phyloP scores from a whole-genome alignment of 2,113 vertebrate genomes.

The Actenoides lindsayi region DNA sequence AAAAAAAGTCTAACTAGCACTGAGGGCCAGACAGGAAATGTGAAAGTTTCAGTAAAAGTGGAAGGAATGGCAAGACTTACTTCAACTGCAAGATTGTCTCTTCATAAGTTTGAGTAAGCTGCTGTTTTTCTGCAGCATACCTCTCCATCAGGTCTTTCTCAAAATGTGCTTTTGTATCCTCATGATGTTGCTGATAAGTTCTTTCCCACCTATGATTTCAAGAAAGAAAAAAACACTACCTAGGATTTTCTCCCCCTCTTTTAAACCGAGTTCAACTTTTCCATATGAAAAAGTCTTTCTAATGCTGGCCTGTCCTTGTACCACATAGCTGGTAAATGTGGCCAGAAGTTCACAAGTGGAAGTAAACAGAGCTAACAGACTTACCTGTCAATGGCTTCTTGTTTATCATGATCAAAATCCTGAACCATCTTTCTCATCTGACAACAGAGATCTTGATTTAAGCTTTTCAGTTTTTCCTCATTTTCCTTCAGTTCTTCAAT shows the following conservation, averaged over 20 bases:
- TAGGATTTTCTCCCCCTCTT: fast-evolving
- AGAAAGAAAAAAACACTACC: neutral
- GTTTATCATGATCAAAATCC: constrained; percentile 93
- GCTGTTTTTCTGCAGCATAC: constrained; percentile 77
- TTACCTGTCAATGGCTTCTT: constrained; percentile 88
- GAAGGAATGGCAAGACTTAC: constrained; percentile 70
- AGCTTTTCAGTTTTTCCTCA: constrained; percentile 84
- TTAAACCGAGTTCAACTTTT: neutral
- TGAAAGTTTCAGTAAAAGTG: neutral
- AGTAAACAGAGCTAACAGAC: neutral
- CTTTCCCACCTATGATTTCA: constrained; percentile 81
- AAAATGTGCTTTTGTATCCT: constrained; percentile 87
- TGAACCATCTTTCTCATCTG: constrained; percentile 97
- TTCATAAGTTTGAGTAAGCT: constrained; percentile 79
- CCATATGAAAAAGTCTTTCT: neutral
- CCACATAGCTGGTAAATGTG: neutral
- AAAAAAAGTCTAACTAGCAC: neutral
- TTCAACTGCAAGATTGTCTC: constrained; percentile 76
- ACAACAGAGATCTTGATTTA: constrained; percentile 90
- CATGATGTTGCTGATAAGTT: constrained; percentile 88
- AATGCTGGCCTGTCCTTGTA: neutral
- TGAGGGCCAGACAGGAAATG: neutral
- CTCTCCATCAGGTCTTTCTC: constrained; percentile 80
- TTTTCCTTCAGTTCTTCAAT: constrained; percentile 83
- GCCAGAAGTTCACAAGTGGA: neutral